These are phyloP conservation scores for Nomada fabriciana DNA, from an alignment of 2,888 invertebrate species.

Conservation along the genomic window DNA sequence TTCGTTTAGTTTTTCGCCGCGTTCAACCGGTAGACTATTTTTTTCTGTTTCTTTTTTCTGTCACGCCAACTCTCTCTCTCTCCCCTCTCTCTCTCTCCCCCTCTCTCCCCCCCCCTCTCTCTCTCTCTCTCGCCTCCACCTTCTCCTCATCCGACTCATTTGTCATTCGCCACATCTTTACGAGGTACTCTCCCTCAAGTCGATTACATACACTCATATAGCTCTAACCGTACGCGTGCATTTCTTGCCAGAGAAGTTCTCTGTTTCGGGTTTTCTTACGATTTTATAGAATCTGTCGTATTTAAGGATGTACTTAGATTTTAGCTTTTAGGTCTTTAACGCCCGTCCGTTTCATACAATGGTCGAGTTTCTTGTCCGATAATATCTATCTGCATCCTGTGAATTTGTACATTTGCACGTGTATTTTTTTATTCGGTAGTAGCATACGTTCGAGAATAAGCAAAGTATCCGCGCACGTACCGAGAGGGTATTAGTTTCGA, in stretches of 20 bases:
- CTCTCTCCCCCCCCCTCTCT: too few relatives aligned
- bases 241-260: background rate
- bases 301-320: slow-evolving; percentile 48
- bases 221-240: too few relatives aligned
- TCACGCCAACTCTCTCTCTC: too few relatives aligned
- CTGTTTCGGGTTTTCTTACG: background rate
- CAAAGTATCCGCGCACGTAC: background rate
- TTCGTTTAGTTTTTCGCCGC: background rate
- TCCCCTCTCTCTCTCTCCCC: background rate
- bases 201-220: background rate
- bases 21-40: background rate
- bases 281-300: background rate
- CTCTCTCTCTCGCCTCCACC: background rate
- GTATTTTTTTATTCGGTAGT: slow-evolving; percentile 49
- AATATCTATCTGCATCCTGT: slow-evolving; percentile 41
- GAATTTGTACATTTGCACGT: slow-evolving; percentile 46
- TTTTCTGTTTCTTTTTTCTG: background rate
- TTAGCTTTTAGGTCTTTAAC: slow-evolving; percentile 24
- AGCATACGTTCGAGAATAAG: slow-evolving; percentile 62
- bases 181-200: background rate
- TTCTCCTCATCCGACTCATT: background rate
- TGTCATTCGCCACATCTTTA: too few relatives aligned
- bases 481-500: slow-evolving; percentile 16
- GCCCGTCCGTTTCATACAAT: slow-evolving; percentile 47
- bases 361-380: slow-evolving; percentile 33